phyloP scores from a whole-genome alignment of 2,113 vertebrate genomes.

The human (Homo sapiens) region GRCh38 chr18:38188501-38189000 shows the following conservation, averaged over 20 bases:
- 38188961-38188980: background rate
- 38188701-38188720: background rate
- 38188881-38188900: background rate
- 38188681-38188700: background rate
- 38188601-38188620: too few relatives aligned
- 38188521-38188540: too few relatives aligned
- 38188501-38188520: too few relatives aligned
- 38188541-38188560: too few relatives aligned
- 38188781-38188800: background rate
- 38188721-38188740: background rate
- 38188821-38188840: background rate
- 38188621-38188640: too few relatives aligned
- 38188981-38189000: background rate
- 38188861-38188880: background rate
- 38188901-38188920: background rate
- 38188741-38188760: background rate
- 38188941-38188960: background rate
- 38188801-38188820: background rate
- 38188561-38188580: too few relatives aligned
- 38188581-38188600: too few relatives aligned
- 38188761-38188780: background rate
- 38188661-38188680: too few relatives aligned
- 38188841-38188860: background rate
- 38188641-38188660: too few relatives aligned
- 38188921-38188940: background rate